Conservation (phyloP, 2,888 invertebrate species). For the Spisula subtruncata region DNA sequence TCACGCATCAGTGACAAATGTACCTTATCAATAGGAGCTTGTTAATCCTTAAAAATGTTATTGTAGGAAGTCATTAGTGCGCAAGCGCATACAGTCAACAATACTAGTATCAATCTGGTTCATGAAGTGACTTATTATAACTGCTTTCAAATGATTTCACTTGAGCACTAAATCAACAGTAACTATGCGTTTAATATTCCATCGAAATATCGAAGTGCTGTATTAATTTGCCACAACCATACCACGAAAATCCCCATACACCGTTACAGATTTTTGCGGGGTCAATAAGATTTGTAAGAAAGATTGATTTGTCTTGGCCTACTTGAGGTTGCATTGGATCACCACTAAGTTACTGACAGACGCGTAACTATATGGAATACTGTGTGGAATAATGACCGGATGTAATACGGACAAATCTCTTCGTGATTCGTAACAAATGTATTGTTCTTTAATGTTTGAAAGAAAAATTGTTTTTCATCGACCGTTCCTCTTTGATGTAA, state of each 20-base stretch:
- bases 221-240: too few species aligned
- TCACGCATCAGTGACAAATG: too few species aligned
- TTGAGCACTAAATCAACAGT: too few species aligned
- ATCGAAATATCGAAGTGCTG: too few species aligned
- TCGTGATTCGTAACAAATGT: not conserved
- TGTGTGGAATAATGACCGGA: not conserved
- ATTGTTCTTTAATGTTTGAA: not conserved
- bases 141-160: too few species aligned
- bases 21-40: too few species aligned
- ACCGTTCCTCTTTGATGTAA: not conserved
- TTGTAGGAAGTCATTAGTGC: too few species aligned
- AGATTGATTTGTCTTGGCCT: not conserved
- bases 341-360: not conserved
- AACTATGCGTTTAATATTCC: too few species aligned
- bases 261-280: not conserved
- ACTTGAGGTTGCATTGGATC: not conserved
- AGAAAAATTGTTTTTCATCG: not conserved
- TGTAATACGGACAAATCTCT: not conserved
- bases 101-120: too few species aligned
- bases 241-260: not conserved
- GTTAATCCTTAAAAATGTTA: too few species aligned
- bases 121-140: too few species aligned
- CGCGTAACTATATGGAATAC: not conserved
- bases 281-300: not conserved
- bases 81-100: too few species aligned